phyloP scores from a whole-genome alignment of 1,140 invertebrate genomes.

The Planococcus citri region DNA sequence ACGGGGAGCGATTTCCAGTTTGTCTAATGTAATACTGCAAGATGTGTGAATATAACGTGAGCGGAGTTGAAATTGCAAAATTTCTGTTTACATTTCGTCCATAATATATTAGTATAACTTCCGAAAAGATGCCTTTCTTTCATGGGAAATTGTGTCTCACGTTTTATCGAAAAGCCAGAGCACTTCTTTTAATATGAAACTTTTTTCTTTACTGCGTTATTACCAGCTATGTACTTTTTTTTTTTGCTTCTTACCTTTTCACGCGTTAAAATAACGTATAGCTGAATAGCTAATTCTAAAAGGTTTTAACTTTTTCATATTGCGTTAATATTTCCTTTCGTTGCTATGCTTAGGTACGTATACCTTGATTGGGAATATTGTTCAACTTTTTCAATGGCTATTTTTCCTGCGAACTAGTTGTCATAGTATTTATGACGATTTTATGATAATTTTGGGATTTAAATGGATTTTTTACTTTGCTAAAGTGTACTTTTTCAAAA shows the following conservation, averaged over 20 bases:
- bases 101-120: constrained; percentile 21
- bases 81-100: constrained; percentile 20
- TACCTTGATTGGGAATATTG: too few relatives aligned
- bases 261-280: not conserved
- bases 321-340: not conserved
- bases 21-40: constrained; percentile 19
- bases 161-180: constrained; percentile 17
- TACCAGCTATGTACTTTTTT: not conserved
- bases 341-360: too few relatives aligned
- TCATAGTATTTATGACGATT: too few relatives aligned
- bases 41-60: constrained; percentile 20
- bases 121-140: constrained; percentile 18
- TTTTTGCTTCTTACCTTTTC: not conserved
- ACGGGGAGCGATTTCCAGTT: constrained; percentile 19
- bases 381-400: too few relatives aligned
- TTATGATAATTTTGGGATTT: too few relatives aligned
- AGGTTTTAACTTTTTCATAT: not conserved
- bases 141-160: constrained; percentile 15
- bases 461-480: too few relatives aligned
- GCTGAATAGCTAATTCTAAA: constrained; percentile 3
- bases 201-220: constrained; percentile 1
- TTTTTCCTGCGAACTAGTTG: too few relatives aligned
- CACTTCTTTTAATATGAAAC: constrained; percentile 18
- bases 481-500: too few relatives aligned
- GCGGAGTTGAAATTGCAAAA: constrained; percentile 17